A percentile compares a stretch with the other conserved stretches of the same genome.
phyloP scores from a whole-genome alignment of 2,113 vertebrate genomes.

The Seriola quinqueradiata region DNA sequence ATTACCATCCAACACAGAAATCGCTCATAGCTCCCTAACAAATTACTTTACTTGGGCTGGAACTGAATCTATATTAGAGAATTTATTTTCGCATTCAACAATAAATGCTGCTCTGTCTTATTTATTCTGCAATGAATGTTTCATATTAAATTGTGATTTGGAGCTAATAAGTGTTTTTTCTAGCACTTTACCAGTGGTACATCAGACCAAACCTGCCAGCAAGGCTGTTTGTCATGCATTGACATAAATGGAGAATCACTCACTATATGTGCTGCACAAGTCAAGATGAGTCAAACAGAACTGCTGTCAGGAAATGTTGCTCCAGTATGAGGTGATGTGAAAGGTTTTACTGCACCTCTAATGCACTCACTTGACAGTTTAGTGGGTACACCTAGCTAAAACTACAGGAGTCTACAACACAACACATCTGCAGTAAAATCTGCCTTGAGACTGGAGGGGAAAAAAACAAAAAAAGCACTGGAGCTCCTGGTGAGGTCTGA shows the following conservation, averaged over 20 bases:
- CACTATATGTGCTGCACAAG: neutral
- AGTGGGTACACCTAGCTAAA: neutral
- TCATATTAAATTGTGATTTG: slow-evolving; percentile 31
- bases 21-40: slow-evolving; percentile 55
- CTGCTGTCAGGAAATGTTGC: neutral
- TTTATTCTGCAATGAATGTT: slow-evolving; percentile 25
- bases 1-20: slow-evolving; percentile 70
- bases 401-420: neutral
- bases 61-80: slow-evolving; percentile 54
- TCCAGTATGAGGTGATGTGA: slow-evolving; percentile 13
- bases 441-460: neutral
- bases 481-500: slow-evolving; percentile 4
- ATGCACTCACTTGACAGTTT: slow-evolving; percentile 15
- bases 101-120: slow-evolving; percentile 36
- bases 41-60: slow-evolving; percentile 61
- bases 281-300: slow-evolving; percentile 15
- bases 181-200: neutral
- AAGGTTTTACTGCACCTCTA: slow-evolving; percentile 10
- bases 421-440: slow-evolving; percentile 17
- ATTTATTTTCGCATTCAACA: slow-evolving; percentile 49
- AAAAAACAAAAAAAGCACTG: neutral
- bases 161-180: slow-evolving; percentile 16
- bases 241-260: neutral
- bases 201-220: neutral
- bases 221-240: slow-evolving; percentile 1